Conservation (phyloP, 2,888 invertebrate genomes). For the Agonopterix heracliana region DNA sequence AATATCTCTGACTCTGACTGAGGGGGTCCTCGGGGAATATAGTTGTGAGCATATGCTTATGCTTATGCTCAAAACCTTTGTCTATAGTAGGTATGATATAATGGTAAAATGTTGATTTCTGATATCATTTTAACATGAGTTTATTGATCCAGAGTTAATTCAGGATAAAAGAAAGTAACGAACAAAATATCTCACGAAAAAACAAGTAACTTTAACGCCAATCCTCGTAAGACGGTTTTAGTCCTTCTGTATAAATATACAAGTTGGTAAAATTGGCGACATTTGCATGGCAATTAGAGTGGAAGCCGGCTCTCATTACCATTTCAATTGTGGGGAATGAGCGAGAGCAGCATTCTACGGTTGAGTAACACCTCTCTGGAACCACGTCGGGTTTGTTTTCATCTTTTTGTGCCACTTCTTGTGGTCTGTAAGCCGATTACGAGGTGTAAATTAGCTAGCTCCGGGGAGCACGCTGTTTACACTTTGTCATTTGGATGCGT, state of each 20-base stretch:
- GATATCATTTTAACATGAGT: too few species aligned
- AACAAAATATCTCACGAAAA: too few species aligned
- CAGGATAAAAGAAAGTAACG: too few species aligned
- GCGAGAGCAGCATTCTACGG: slow-evolving; percentile 32
- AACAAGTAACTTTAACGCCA: too few species aligned
- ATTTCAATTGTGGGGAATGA: slow-evolving; percentile 63
- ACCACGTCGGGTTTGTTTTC: slow-evolving; percentile 39
- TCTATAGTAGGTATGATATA: too few species aligned
- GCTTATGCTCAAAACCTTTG: too few species aligned
- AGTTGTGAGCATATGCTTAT: too few species aligned
- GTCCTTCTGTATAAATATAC: slow-evolving; percentile 1
- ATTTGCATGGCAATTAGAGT: slow-evolving; percentile 65
- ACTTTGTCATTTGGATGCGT: neutral
- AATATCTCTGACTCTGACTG: too few species aligned
- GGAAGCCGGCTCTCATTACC: slow-evolving; percentile 50
- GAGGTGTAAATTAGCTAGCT: slow-evolving; percentile 30
- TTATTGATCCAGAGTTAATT: too few species aligned
- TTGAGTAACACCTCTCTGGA: slow-evolving; percentile 34
- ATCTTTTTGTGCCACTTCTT: slow-evolving; percentile 22
- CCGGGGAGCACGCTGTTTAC: slow-evolving; percentile 1
- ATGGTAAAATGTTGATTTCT: too few species aligned
- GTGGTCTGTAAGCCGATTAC: slow-evolving; percentile 30
- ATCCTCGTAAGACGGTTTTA: neutral
- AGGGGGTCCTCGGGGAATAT: too few species aligned
- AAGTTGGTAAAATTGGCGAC: slow-evolving; percentile 23